Evolutionary conservation across 2,888 invertebrate genomes (phyloP).

Genomic region (Crocallis elinguaria): DNA sequence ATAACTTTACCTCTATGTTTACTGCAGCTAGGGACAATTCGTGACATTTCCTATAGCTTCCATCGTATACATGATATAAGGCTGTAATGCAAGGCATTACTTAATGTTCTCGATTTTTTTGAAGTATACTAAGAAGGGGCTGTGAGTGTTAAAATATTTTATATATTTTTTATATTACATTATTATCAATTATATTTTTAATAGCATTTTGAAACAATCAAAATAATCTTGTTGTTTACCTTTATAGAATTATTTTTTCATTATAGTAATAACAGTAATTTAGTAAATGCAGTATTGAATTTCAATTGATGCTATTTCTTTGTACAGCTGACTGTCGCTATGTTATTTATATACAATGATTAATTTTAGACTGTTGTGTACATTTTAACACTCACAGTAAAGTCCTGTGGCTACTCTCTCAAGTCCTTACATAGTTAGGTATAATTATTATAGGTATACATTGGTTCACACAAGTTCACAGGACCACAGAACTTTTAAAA

Average conservation of each 20-base stretch:
- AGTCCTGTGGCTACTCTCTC: conserved; percentile 31
- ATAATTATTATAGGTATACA: conserved; percentile 31
- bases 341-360: conserved; percentile 19
- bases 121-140: conserved; percentile 39
- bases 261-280: too few relatives aligned
- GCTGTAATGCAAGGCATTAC: conserved; percentile 84
- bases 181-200: background rate
- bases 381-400: conserved; percentile 37
- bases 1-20: conserved; percentile 36
- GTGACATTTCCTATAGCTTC: conserved; percentile 55
- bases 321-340: too few relatives aligned
- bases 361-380: background rate
- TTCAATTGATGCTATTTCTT: too few relatives aligned
- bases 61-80: conserved; percentile 89
- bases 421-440: conserved; percentile 25
- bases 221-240: too few relatives aligned
- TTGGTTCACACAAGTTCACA: conserved; percentile 31
- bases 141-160: conserved; percentile 43
- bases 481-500: conserved; percentile 50
- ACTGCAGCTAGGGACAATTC: conserved; percentile 70
- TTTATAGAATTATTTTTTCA: too few relatives aligned
- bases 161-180: background rate
- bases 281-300: too few relatives aligned
- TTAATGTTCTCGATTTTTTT: conserved; percentile 62
- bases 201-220: too few relatives aligned